Conservation (phyloP, 1,140 invertebrate genomes). For the Euura saliciscinereae region DNA sequence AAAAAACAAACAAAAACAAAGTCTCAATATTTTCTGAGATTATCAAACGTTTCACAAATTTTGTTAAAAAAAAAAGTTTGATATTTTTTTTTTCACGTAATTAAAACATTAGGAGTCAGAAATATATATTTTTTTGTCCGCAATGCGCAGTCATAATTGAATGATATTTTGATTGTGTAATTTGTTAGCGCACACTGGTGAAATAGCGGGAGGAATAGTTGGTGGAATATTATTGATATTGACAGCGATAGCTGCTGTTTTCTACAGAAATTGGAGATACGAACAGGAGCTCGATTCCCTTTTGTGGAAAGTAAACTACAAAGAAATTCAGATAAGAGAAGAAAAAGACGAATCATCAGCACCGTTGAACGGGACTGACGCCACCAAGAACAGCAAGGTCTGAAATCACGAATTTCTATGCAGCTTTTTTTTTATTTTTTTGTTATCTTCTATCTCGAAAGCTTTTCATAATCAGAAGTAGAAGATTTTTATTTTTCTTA, state of each 20-base stretch:
- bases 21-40: no score
- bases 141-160: neutral
- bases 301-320: constrained; percentile 95
- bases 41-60: no score
- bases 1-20: no score
- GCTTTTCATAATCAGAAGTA: no score
- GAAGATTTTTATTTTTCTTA: no score
- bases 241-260: constrained; percentile 69
- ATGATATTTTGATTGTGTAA: constrained; percentile 12
- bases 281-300: constrained; percentile 94
- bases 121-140: no score
- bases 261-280: constrained; percentile 92
- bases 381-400: constrained; percentile 17
- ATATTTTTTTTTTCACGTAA: no score
- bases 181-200: constrained; percentile 75
- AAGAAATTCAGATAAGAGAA: constrained; percentile 77
- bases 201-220: constrained; percentile 80
- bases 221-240: constrained; percentile 77
- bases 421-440: no score
- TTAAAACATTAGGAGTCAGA: no score
- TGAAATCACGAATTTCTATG: no score
- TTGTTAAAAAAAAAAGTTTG: no score
- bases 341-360: constrained; percentile 50
- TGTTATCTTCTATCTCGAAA: no score
- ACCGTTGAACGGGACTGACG: constrained; percentile 9